These are phyloP conservation scores for Thecocarcelia acutangulata DNA, from an alignment of 2,888 invertebrate genomes.

Conservation along the genomic window DNA sequence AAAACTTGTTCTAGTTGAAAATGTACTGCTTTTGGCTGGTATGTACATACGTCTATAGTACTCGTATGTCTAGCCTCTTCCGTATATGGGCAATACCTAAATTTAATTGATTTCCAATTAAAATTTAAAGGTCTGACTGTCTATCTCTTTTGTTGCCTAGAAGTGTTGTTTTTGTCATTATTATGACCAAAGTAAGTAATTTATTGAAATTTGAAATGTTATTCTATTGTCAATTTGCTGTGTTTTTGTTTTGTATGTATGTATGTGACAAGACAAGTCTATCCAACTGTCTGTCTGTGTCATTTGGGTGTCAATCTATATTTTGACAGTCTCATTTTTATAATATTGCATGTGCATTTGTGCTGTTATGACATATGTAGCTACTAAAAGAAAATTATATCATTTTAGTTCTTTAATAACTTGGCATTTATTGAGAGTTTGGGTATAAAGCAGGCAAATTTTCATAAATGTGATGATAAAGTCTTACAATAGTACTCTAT, in stretches of 20 bases:
- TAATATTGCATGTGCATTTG: conserved; percentile 51
- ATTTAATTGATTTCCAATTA: conserved; percentile 68
- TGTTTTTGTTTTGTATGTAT: neutral
- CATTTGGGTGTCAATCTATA: conserved; percentile 64
- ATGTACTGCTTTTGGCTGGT: conserved; percentile 4
- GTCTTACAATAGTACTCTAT: too few relatives aligned
- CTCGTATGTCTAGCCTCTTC: conserved; percentile 34
- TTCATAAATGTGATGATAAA: too few relatives aligned
- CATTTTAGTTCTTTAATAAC: conserved; percentile 22
- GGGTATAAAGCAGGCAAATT: too few relatives aligned
- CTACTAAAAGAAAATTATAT: conserved; percentile 2
- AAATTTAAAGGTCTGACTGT: conserved; percentile 43
- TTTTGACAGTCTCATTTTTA: conserved; percentile 63
- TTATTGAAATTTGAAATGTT: conserved; percentile 43
- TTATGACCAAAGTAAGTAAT: conserved; percentile 22
- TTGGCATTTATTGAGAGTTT: conserved; percentile 2
- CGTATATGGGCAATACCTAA: conserved; percentile 65
- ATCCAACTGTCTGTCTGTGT: conserved; percentile 54
- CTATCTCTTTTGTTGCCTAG: conserved; percentile 11
- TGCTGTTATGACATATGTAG: conserved; percentile 1
- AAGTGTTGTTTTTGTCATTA: conserved; percentile 20
- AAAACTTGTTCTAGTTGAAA: conserved; percentile 27
- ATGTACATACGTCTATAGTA: neutral
- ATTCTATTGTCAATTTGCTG: conserved; percentile 22
- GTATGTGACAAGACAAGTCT: conserved; percentile 46